Evolutionary conservation across 2,797 vertebrate species (phyloP).

Genomic region (Tauraco hartlaubi): DNA sequence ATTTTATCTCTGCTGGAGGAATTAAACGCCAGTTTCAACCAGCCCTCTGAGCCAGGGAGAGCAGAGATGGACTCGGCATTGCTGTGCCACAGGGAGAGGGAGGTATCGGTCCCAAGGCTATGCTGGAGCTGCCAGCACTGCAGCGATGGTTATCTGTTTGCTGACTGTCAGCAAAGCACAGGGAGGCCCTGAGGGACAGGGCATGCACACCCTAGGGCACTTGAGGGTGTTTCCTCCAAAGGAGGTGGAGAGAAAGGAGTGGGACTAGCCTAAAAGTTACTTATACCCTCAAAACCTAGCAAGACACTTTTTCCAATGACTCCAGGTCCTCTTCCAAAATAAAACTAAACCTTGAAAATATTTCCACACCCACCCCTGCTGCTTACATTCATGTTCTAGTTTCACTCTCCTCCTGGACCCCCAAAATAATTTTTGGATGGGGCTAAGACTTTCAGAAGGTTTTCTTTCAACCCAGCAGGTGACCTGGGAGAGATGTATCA

Average conservation of each 20-base stretch:
- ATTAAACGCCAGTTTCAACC: neutral
- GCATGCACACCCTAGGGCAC: neutral
- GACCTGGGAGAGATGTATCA: neutral
- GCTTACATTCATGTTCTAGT: neutral
- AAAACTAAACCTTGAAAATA: neutral
- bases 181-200: rapidly evolving
- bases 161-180: neutral
- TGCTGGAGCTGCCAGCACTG: neutral
- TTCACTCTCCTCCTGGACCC: neutral
- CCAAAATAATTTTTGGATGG: neutral
- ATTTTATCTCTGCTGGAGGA: conserved; percentile 1
- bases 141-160: neutral
- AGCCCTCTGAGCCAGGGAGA: neutral
- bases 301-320: neutral
- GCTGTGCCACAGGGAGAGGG: neutral
- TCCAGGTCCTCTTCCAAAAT: neutral
- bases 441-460: neutral
- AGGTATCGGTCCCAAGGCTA: neutral
- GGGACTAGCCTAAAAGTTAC: neutral
- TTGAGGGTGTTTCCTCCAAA: neutral
- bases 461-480: neutral
- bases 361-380: rapidly evolving
- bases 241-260: neutral
- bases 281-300: neutral
- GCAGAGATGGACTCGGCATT: rapidly evolving